Evolutionary conservation across 1,140 invertebrate genomes (phyloP).

Genomic region (Zaprionus inermis): DNA sequence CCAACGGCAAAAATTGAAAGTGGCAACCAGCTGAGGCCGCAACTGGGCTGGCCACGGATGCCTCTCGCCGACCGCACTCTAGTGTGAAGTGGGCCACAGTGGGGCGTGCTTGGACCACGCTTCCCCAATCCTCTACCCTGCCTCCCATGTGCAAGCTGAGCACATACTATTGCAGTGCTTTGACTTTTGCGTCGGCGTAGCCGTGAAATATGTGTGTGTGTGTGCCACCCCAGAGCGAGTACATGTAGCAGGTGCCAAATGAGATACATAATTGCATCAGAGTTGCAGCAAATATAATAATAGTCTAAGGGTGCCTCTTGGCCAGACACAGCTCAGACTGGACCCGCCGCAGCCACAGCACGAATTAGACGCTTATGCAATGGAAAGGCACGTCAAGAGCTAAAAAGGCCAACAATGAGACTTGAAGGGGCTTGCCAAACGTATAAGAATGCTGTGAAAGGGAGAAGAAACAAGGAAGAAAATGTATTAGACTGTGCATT

Average conservation of each 20-base stretch:
- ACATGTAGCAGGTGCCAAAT: constrained; percentile 19
- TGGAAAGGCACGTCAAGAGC: constrained; percentile 5
- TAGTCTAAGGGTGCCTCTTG: constrained; percentile 16
- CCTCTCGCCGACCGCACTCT: constrained; percentile 52
- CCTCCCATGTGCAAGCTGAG: background rate
- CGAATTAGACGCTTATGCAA: constrained; percentile 18
- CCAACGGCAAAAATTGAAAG: constrained; percentile 60
- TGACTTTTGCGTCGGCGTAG: constrained; percentile 53
- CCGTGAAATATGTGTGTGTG: constrained; percentile 25
- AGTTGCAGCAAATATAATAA: constrained; percentile 47
- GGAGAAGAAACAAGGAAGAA: background rate
- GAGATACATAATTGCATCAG: constrained; percentile 48
- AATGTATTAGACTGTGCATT: background rate
- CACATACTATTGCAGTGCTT: constrained; percentile 44
- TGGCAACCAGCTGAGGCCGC: constrained; percentile 53
- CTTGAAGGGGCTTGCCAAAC: background rate
- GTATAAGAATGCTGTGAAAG: background rate
- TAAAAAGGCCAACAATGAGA: background rate
- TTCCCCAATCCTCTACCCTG: background rate
- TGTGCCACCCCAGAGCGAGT: background rate
- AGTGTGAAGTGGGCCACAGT: constrained; percentile 72
- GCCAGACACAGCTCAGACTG: background rate
- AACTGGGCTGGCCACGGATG: constrained; percentile 53
- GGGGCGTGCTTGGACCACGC: constrained; percentile 25
- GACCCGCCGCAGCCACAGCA: background rate